Evolutionary conservation across 1,140 invertebrate genomes (phyloP), one percentile per base, ranked within the genome.

Genomic region (Nylanderia fulva): DNA sequence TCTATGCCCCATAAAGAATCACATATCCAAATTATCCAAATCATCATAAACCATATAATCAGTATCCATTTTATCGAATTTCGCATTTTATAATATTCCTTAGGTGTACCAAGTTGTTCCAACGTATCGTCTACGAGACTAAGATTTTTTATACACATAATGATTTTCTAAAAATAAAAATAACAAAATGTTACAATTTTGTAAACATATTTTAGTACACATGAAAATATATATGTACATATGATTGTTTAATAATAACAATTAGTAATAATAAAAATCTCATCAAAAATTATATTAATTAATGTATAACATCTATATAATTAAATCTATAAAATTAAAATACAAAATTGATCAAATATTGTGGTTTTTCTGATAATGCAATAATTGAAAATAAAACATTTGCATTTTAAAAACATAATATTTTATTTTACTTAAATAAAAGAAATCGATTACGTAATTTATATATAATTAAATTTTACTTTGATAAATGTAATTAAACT

Each of bases 101-200:
- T 72, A 0, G 9, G 6, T 4, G 11, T 74, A 18, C 54, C 66
- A 0, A 83, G 54, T 13, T 45, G 1, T 83, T 45, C 64, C 5
- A 82, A 69, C 5, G 64, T 82, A 42, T 83, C 54, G 9, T 83
- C 69, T 27, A 74, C 54, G 15, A 45, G 5, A 42, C 8, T 4
- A 8, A 83, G 24, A 9, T 61, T 83, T 21, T 2, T 42, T n/a
- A 74, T 42, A 72, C 8, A 61, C 18, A 5, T 61, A 1, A 18
- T 2, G 29, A 83, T 74, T 45, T 54, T 83, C 79, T 83, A 27
- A 18, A 6, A n/a, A 15, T 56, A 27, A 24, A 13, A 74, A 1
- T 9, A 60, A 11, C n/a, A n/a, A n/a, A n/a, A n/a, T n/a, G n/a
- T n/a, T n/a, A n/a, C n/a, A n/a, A n/a, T n/a, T n/a, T n/a, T n/a